Base-by-base conservation (phyloP, 2,888 invertebrate species). In the Galerucella calmariensis region DNA sequence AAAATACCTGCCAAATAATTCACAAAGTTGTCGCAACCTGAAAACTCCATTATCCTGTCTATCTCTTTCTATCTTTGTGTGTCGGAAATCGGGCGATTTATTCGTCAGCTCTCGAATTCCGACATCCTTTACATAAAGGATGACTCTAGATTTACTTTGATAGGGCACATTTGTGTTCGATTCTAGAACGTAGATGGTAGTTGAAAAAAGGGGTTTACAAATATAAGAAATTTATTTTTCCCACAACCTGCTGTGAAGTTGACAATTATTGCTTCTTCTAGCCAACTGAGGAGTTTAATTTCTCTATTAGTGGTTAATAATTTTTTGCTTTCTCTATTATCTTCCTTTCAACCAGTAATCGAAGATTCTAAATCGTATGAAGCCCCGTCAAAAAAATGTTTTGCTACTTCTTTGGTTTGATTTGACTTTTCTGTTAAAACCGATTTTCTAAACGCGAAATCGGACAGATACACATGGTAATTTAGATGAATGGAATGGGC, bases 11-110 rank as follows among this genome's bases (percentile, higher is more conserved):
- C 61, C 73, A 68, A 79, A 79, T 76, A 76, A 77, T 79, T 79
- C 75, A 77, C 73, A 56, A 62, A 48, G 69, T 75, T 63, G 66
- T 58, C 68, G 67, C 58, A 72, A 75, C 76, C 58, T 69, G 78
- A 69, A 77, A 77, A 78, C 72, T 77, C 78, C 78, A 78, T 78
- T 78, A 78, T 68, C 69, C 68, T 67, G 63, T 58, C 62, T 71
- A 20, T 62, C 62, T 63, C 46, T 44, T 62, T 61, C 56, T 48
- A 62, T 71, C 27, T 67, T 63, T 35, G 66, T 59, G 46, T 72
- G 71, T 66, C 71, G 71, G 48, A 66, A 72, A 72, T 66, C 71
- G 56, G 62, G 27, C 58, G 53, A 65, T 72, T 72, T 65, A 65
- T 72, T 56, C 46, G 66, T 72, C 72, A 62, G 59, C 58, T 66